A percentile compares a stretch with the other conserved stretches of the same genome.
These are phyloP conservation scores for Bellardia pandia DNA, from an alignment of 2,888 invertebrate genomes.

Conservation along the genomic window DNA sequence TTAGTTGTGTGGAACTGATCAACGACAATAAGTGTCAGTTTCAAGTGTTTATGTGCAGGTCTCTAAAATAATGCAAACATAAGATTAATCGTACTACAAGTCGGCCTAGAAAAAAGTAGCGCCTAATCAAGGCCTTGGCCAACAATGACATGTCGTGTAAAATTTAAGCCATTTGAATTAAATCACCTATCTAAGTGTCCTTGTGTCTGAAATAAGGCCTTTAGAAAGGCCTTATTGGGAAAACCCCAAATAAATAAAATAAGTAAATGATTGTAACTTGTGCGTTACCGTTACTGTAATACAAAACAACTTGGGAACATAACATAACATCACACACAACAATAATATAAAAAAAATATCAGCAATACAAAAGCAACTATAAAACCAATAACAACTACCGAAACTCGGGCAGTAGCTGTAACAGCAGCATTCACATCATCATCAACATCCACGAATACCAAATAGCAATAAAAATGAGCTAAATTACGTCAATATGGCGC, in stretches of 20 bases:
- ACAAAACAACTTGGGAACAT: conserved; percentile 5
- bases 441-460: conserved; percentile 1
- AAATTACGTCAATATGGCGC: conserved; percentile 70
- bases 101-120: no score
- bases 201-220: no score
- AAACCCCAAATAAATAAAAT: neutral
- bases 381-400: conserved; percentile 12
- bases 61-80: no score
- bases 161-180: no score
- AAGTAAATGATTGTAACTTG: conserved; percentile 26
- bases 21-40: no score
- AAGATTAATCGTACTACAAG: no score
- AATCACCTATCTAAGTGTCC: no score
- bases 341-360: neutral
- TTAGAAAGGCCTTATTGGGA: no score
- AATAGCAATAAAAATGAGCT: conserved; percentile 57
- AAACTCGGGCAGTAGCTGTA: conserved; percentile 1
- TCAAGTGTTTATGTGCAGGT: no score
- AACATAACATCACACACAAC: neutral
- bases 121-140: no score
- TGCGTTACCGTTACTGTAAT: conserved; percentile 34
- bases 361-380: conserved; percentile 28
- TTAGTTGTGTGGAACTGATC: no score
- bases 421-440: conserved; percentile 44
- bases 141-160: no score